Evolutionary conservation across 2,113 vertebrate species (phyloP), one percentile per base, ranked within the genome.

Genomic region (Australoheros scitulus): DNA sequence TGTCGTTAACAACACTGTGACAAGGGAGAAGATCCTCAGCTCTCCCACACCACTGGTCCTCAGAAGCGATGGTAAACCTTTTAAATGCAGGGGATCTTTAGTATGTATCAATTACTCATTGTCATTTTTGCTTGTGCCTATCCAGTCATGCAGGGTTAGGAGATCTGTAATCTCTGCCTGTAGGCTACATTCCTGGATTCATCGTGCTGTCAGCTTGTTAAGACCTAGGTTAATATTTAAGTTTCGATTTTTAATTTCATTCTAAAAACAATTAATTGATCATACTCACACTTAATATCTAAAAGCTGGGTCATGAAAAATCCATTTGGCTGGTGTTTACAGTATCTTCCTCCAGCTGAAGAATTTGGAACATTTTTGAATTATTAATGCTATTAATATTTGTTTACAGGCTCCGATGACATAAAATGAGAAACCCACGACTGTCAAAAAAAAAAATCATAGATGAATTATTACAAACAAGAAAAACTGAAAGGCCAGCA

Each of bases 31-130:
- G 6, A 95, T 96, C 6, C 95, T 97, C 29, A 98, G 98, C 83
- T 97, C 97, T 0, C 97, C 98, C 0, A 99, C 98, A 0, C 97
- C 97, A 0, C 92, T 99, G 60, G 96, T 97, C 87, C 96, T 99
- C 70, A 97, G 98, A 47, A 97, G 94, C 0, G 98, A 99, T 5
- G 98, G 98, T 99, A 96, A 93, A 36, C 34, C 10, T 22, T 22
- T 22, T 74, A 52, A 61, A 72, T 36, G 17, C 4, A 26, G 6
- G 0, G 8, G 18, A 10, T 43, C n/a, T 43, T 59, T 5, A 56
- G 17, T 22, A 24, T 75, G 32, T 13, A 8, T 52, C 41, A 11
- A 11, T 17, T 32, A 7, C 43, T 52, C 10, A 20, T 29, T 26
- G 2, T 29, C 11, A 59, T 17, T 50, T 50, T 50, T 15, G 5